Evolutionary conservation across 2,797 vertebrate genomes (phyloP).

Genomic region (Onychomys arenicola): DNA sequence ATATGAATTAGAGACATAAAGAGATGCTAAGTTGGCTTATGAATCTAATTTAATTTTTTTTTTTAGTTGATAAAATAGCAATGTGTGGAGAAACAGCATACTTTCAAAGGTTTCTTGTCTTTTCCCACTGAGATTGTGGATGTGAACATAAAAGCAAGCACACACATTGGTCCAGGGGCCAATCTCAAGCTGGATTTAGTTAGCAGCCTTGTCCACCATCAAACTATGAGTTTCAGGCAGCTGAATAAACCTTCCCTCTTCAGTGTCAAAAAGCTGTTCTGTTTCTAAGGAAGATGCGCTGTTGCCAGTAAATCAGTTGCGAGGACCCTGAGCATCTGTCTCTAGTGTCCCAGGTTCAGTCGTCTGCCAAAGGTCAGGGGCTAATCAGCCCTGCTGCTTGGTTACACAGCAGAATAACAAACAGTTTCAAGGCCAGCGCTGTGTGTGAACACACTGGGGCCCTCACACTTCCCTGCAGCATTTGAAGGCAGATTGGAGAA

Average conservation of each 20-base stretch:
- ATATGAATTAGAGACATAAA: neutral
- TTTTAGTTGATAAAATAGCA: neutral
- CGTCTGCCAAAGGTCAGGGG: slow-evolving; percentile 68
- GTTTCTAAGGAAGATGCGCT: neutral
- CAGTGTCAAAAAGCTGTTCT: neutral
- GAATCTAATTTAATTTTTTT: neutral
- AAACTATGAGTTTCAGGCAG: neutral
- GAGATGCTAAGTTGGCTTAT: neutral
- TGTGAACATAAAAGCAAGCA: no score
- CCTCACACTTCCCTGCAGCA: neutral
- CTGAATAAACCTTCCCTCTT: neutral
- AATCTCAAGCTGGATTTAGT: neutral
- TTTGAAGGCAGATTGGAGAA: neutral
- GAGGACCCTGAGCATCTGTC: slow-evolving; percentile 66
- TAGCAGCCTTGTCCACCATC: neutral
- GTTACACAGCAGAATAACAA: slow-evolving; percentile 49
- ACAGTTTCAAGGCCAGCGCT: neutral
- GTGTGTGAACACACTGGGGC: slow-evolving; percentile 8
- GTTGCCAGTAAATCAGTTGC: neutral
- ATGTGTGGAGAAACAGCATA: neutral
- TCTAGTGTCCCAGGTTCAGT: slow-evolving; percentile 50
- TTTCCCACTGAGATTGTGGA: neutral
- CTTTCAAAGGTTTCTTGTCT: neutral
- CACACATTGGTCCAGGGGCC: neutral
- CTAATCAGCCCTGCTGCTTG: slow-evolving; percentile 62